Conservation (phyloP, 2,888 invertebrate genomes). For the Conomelus anceps region DNA sequence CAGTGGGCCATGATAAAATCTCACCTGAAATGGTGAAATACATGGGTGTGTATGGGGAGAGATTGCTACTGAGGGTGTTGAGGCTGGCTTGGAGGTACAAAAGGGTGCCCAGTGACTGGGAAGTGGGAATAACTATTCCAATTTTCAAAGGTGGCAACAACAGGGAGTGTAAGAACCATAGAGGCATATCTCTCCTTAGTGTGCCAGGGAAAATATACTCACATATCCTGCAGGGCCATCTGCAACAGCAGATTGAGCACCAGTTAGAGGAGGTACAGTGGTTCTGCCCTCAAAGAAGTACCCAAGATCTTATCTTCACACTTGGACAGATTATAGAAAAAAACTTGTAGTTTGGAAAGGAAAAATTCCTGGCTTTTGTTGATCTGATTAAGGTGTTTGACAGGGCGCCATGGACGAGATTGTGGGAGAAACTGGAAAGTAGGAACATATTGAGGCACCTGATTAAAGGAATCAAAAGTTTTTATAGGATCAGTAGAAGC, state of each 20-base stretch:
- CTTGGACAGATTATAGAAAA: slow-evolving; percentile 15
- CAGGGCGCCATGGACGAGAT: slow-evolving; percentile 20
- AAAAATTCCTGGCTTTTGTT: slow-evolving; percentile 11
- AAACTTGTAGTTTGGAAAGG: background rate
- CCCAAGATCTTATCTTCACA: slow-evolving; percentile 15
- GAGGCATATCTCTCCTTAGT: slow-evolving; percentile 19
- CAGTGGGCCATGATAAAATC: slow-evolving; percentile 18
- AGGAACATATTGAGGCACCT: no score
- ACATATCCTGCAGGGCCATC: background rate
- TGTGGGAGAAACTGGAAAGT: slow-evolving; percentile 23
- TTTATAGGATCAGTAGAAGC: no score
- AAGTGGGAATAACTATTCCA: slow-evolving; percentile 17
- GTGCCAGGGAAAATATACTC: slow-evolving; percentile 12
- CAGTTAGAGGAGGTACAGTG: slow-evolving; percentile 9
- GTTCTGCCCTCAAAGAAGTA: slow-evolving; percentile 1
- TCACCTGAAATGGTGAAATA: slow-evolving; percentile 20
- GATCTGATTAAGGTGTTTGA: slow-evolving; percentile 25
- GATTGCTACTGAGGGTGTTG: slow-evolving; percentile 2
- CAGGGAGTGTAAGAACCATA: slow-evolving; percentile 19
- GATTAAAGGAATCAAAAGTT: no score
- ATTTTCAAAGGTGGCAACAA: slow-evolving; percentile 20
- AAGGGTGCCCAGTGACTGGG: slow-evolving; percentile 29
- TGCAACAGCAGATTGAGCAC: background rate
- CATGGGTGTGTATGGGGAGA: slow-evolving; percentile 18
- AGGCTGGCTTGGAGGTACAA: slow-evolving; percentile 6